Evolutionary conservation across 2,797 vertebrate genomes (phyloP).

Genomic region (Mus spretus): DNA sequence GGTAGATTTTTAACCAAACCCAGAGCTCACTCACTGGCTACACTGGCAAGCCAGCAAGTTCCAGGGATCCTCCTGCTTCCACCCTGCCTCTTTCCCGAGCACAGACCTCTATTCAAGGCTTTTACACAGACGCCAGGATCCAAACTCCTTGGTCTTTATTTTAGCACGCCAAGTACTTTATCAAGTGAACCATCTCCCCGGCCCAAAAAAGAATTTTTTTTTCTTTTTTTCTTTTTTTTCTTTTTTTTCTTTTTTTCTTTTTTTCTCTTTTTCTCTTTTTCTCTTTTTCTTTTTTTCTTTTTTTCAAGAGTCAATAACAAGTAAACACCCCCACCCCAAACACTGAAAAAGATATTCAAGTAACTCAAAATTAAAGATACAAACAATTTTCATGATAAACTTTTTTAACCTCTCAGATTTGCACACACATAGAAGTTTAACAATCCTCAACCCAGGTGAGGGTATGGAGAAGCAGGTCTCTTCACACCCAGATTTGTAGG

Average conservation of each 20-base stretch:
- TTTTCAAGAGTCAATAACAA: background rate
- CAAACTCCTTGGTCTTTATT: background rate
- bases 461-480: background rate
- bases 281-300: background rate
- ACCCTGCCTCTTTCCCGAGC: background rate
- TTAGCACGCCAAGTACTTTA: background rate
- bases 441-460: background rate
- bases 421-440: background rate
- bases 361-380: constrained; percentile 57
- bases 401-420: constrained; percentile 35
- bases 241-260: too few species aligned
- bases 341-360: constrained; percentile 8
- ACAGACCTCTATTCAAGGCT: background rate
- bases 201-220: background rate
- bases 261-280: background rate
- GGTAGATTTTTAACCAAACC: background rate
- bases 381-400: constrained; percentile 38
- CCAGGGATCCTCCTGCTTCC: background rate
- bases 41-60: background rate
- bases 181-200: background rate
- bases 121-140: background rate
- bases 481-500: background rate
- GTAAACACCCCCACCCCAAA: background rate
- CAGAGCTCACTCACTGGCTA: background rate
- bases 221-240: too few species aligned